A percentile compares a stretch with the other conserved stretches of the same genome.
These are phyloP conservation scores for Luehdorfia chinensis DNA, from an alignment of 1,140 invertebrate species.

Conservation along the genomic window DNA sequence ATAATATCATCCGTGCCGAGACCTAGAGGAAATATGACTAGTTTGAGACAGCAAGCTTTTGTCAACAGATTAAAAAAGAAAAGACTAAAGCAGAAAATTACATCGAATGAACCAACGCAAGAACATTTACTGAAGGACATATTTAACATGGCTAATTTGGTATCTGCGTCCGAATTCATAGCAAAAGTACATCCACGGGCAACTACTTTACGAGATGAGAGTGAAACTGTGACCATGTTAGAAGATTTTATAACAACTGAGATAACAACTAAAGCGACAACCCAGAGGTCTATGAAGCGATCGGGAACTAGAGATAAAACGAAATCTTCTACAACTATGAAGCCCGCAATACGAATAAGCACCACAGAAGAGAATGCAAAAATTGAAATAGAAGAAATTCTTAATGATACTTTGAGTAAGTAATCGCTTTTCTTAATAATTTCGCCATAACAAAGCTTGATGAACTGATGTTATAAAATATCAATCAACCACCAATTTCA, in stretches of 20 bases:
- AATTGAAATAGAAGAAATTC: conserved; percentile 65
- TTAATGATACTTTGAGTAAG: conserved; percentile 59
- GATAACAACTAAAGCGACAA: conserved; percentile 15
- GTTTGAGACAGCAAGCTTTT: conserved; percentile 42
- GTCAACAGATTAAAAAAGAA: conserved; percentile 56
- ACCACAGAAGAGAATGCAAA: conserved; percentile 55
- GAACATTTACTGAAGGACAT: conserved; percentile 39
- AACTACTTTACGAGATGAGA: conserved; percentile 23
- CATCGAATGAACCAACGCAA: conserved; percentile 37
- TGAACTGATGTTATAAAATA: too few species aligned
- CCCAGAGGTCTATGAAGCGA: conserved; percentile 17
- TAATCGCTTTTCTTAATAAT: conserved; percentile 18
- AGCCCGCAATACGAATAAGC: conserved; percentile 19
- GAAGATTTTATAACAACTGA: conserved; percentile 50
- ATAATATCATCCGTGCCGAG: conserved; percentile 23
- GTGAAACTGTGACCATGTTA: background rate
- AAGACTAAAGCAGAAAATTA: conserved; percentile 42
- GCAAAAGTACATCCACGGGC: conserved; percentile 39
- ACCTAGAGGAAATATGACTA: conserved; percentile 31
- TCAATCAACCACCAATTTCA: too few species aligned
- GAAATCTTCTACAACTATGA: conserved; percentile 13
- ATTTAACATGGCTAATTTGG: conserved; percentile 40
- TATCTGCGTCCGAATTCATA: conserved; percentile 56
- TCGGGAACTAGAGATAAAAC: conserved; percentile 18
- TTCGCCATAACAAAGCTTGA: too few species aligned